phyloP scores from a whole-genome alignment of 35 echinoderm and acorn worm genomes.

The Diadema setosum region DNA sequence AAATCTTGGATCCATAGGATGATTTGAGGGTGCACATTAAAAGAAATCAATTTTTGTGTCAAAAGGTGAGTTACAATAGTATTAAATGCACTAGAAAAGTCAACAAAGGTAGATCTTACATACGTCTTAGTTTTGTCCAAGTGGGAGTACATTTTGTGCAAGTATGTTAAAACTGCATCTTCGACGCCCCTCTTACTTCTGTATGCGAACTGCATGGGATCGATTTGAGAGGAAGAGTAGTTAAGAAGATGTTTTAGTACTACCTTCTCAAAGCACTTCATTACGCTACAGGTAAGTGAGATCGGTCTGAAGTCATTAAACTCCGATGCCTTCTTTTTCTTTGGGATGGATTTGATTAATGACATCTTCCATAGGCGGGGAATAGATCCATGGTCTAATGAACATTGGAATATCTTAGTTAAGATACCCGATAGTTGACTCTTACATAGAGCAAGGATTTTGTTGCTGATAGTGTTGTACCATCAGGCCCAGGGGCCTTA shows the following conservation, averaged over 20 bases:
- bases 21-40: neutral
- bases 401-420: too few species aligned
- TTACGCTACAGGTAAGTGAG: neutral
- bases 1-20: neutral
- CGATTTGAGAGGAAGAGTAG: too few species aligned
- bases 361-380: neutral
- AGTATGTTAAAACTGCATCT: neutral
- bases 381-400: too few species aligned
- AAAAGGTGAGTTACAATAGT: neutral
- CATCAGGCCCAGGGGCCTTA: neutral
- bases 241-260: too few species aligned
- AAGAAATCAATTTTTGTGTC: neutral
- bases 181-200: too few species aligned
- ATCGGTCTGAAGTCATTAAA: neutral
- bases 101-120: neutral
- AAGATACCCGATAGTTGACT: too few species aligned
- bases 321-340: neutral
- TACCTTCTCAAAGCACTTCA: too few species aligned
- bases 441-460: too few species aligned
- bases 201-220: too few species aligned
- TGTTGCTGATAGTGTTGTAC: neutral
- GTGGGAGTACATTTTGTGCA: neutral
- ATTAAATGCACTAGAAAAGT: slow-evolving; percentile 4
- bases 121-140: neutral
- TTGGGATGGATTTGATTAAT: neutral